Percentiles rank a stretch among this genome's conserved stretches.
Evolutionary conservation across 2,888 invertebrate species (phyloP).

Genomic region (Bugula neritina): DNA sequence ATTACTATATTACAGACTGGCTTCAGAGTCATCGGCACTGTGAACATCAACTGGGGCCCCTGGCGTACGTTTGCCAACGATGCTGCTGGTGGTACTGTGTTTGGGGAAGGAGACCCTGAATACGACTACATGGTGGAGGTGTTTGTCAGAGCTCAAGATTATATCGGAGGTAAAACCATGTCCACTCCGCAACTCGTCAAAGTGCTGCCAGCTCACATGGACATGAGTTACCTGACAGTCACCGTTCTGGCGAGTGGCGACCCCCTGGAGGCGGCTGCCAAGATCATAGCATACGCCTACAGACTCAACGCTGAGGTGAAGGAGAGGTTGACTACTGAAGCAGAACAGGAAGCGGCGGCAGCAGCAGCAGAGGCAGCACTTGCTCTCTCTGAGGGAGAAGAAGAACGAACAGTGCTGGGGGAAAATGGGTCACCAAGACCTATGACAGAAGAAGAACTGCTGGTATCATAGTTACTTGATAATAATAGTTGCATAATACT

Average conservation of each 20-base stretch:
- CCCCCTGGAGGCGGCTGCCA: background rate
- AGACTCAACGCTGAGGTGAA: background rate
- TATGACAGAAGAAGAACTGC: background rate
- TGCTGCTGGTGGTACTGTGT: background rate
- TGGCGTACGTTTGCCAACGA: background rate
- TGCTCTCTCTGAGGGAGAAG: background rate
- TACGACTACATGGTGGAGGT: slow-evolving; percentile 8
- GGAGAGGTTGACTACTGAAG: background rate
- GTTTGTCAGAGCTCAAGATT: slow-evolving; percentile 20
- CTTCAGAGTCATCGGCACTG: background rate
- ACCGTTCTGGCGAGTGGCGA: background rate
- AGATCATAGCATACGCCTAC: background rate
- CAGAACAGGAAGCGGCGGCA: background rate
- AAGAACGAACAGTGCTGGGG: background rate
- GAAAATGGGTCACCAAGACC: background rate
- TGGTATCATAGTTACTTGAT: no score
- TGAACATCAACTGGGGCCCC: background rate
- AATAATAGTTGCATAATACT: no score
- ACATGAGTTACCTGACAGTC: background rate
- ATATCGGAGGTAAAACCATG: slow-evolving; percentile 17
- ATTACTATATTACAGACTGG: background rate
- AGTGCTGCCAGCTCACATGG: background rate
- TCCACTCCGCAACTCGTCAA: background rate
- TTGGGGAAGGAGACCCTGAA: slow-evolving; percentile 6
- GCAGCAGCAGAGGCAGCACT: background rate